These are phyloP conservation scores for Teleiodes luculella DNA, from an alignment of 2,888 invertebrate species.

Conservation along the genomic window DNA sequence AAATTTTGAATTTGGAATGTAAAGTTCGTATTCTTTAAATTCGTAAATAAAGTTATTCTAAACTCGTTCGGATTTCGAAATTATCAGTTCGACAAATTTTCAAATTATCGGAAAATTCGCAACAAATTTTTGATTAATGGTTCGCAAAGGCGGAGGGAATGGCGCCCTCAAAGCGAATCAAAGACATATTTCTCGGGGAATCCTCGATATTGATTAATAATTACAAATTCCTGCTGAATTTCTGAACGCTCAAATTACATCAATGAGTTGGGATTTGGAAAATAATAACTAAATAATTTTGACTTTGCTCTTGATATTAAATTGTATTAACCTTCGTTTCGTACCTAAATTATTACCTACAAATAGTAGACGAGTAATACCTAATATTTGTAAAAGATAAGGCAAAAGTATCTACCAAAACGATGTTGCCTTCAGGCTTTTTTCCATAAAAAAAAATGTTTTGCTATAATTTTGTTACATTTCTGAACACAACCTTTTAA, in stretches of 20 bases:
- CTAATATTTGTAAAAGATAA: no score
- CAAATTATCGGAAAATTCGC: constrained; percentile 20
- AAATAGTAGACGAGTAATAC: no score
- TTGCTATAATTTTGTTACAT: no score
- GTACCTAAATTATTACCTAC: no score
- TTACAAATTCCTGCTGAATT: constrained; percentile 31
- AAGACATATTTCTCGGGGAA: constrained; percentile 46
- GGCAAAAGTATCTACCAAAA: no score
- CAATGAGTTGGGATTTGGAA: constrained; percentile 1
- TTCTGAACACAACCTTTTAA: no score
- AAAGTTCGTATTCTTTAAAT: not conserved
- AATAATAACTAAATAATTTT: no score
- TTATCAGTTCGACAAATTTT: constrained; percentile 17
- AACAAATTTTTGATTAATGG: constrained; percentile 25
- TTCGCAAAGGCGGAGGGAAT: constrained; percentile 13
- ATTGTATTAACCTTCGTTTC: no score
- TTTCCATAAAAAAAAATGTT: no score
- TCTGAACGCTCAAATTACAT: constrained; percentile 6
- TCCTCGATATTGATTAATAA: constrained; percentile 44
- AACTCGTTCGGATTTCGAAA: constrained; percentile 9
- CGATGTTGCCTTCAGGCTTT: no score
- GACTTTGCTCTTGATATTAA: no score
- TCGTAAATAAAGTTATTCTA: not conserved
- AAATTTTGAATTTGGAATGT: not conserved
- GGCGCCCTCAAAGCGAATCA: constrained; percentile 29